These are phyloP conservation scores for Drosophila yooni DNA, from an alignment of 2,888 invertebrate genomes.

Conservation along the genomic window DNA sequence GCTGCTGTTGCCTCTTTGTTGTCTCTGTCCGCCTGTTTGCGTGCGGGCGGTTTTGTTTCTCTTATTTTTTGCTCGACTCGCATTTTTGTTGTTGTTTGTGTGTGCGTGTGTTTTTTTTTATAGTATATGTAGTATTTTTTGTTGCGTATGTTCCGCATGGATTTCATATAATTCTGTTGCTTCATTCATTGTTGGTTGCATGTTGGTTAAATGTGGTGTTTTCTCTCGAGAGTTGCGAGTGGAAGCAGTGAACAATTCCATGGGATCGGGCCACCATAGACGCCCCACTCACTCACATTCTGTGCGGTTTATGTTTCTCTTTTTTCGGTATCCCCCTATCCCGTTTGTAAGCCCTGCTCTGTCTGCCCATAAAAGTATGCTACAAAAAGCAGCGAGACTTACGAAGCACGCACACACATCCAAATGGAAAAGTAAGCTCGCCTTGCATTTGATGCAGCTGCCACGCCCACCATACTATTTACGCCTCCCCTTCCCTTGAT, in stretches of 20 bases:
- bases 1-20: slow-evolving; percentile 49
- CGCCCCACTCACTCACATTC: slow-evolving; percentile 18
- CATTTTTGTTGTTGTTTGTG: slow-evolving; percentile 9
- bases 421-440: slow-evolving; percentile 52
- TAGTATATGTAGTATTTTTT: slow-evolving; percentile 17
- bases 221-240: slow-evolving; percentile 41
- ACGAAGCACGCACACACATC: slow-evolving; percentile 46
- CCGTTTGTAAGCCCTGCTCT: neutral
- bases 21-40: slow-evolving; percentile 63
- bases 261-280: slow-evolving; percentile 47
- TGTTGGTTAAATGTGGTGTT: slow-evolving; percentile 56
- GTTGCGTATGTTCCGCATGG: slow-evolving; percentile 49
- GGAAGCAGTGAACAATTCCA: slow-evolving; percentile 32
- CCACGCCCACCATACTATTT: slow-evolving; percentile 63
- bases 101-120: slow-evolving; percentile 8
- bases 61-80: slow-evolving; percentile 45
- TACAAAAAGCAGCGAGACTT: slow-evolving; percentile 45
- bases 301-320: neutral
- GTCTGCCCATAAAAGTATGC: slow-evolving; percentile 74
- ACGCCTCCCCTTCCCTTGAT: slow-evolving; percentile 1
- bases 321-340: neutral
- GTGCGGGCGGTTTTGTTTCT: slow-evolving; percentile 60
- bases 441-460: slow-evolving; percentile 57
- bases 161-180: slow-evolving; percentile 78
- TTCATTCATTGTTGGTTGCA: slow-evolving; percentile 79